Evolutionary conservation across 2,888 invertebrate genomes (phyloP), one percentile per base, ranked within the genome.

Genomic region (Clivina fossor): DNA sequence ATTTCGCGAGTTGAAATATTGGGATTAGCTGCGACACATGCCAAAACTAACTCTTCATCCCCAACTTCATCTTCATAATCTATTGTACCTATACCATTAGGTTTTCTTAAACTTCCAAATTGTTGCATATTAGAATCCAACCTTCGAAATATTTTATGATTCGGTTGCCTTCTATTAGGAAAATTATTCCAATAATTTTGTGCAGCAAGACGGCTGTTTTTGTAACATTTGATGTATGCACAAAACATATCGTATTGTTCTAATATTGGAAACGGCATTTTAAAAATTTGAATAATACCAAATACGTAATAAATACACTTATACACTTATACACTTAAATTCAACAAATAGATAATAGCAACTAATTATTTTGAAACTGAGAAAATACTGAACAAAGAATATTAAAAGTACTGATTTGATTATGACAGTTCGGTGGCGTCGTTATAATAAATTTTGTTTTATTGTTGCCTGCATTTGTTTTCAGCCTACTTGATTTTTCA

Each of bases 21-120:
- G 22, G 35, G 47, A 47, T 47, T 47, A 47, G 13, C 47, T 19
- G 33, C 22, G 33, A 47, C 47, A 47, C 35, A 47, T 35, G 47
- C 47, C 22, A 47, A 33, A 33, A 35, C 35, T 35, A 33, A 35
- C 11, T 33, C 33, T 8, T 8, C 33, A 33, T 33, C 33, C 11
- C 11, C 7, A 33, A 33, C 33, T 33, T 33, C 7, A 8, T 33
- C 33, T 33, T 33, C 33, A 33, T 33, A 5, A 33, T 33, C 15
- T 15, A 47, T 20, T 22, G 22, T 33, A 35, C 22, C 35, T 19
- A 33, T 35, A 20, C 22, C 22, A 33, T 20, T 33, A 13, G 33
- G 22, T 32, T 47, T 7, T 47, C 22, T 9, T 35, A 47, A 47
- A 33, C 35, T 20, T 47, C 35, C 35, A 47, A 33, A 22, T 35